phyloP scores from a whole-genome alignment of 2,888 invertebrate species.

The Seira ritae region DNA sequence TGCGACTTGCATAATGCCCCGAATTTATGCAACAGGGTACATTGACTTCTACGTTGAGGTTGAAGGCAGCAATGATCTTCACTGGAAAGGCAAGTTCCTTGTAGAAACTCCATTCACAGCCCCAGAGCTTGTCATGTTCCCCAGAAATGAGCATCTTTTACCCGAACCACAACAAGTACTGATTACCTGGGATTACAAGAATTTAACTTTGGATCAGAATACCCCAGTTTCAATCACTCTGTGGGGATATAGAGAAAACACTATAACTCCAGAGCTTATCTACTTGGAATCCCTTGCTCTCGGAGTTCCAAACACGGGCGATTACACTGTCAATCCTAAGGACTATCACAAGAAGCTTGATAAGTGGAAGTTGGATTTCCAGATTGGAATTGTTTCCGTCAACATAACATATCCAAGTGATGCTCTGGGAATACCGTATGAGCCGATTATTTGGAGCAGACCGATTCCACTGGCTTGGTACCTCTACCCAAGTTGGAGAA shows the following conservation, averaged over 20 bases:
- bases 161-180: constrained; percentile 84
- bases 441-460: constrained; percentile 92
- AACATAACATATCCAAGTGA: constrained; percentile 87
- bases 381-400: constrained; percentile 91
- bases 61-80: constrained; percentile 85
- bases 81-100: constrained; percentile 93
- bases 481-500: constrained; percentile 92
- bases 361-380: constrained; percentile 82
- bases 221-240: constrained; percentile 88
- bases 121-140: constrained; percentile 89
- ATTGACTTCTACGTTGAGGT: constrained; percentile 90
- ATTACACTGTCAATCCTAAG: constrained; percentile 84
- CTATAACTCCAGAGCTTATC: constrained; percentile 86
- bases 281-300: constrained; percentile 81
- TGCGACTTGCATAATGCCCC: constrained; percentile 93
- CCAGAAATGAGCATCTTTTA: constrained; percentile 82
- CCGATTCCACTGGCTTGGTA: constrained; percentile 96
- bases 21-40: constrained; percentile 90
- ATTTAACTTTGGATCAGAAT: constrained; percentile 88
- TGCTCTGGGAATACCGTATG: constrained; percentile 81
- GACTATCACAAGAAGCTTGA: constrained; percentile 82
- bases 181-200: constrained; percentile 89
- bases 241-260: constrained; percentile 93
- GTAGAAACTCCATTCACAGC: constrained; percentile 94
- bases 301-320: constrained; percentile 81